Evolutionary conservation across 2,113 vertebrate genomes (phyloP).

Genomic region (Tragelaphus scriptus): DNA sequence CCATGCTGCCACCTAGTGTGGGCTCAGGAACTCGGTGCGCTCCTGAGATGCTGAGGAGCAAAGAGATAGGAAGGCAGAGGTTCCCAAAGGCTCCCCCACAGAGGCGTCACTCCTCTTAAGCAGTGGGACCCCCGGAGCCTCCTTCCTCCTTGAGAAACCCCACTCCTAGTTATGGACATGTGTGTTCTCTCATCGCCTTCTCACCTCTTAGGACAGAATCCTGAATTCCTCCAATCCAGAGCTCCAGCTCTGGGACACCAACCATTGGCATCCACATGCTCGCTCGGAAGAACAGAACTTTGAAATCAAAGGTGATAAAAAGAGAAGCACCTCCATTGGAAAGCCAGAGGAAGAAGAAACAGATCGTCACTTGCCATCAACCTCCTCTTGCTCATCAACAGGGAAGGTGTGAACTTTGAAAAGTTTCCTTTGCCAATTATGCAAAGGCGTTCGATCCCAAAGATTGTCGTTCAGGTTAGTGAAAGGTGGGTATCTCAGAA

Average conservation of each 20-base stretch:
- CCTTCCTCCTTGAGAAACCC: background rate
- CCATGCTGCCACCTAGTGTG: slow-evolving; percentile 80
- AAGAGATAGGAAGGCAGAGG: background rate
- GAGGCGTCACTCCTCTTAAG: accelerated
- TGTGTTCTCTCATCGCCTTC: background rate
- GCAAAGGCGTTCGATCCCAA: background rate
- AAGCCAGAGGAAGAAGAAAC: background rate
- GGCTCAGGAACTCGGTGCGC: background rate
- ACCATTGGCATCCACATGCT: background rate
- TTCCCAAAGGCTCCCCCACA: background rate
- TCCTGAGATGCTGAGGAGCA: background rate
- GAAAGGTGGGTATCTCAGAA: background rate
- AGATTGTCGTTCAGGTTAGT: background rate
- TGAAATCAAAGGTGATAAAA: background rate
- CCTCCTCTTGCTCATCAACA: background rate
- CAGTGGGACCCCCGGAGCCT: accelerated
- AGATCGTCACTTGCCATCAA: background rate
- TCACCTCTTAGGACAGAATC: background rate
- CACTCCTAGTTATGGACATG: background rate
- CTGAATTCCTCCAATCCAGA: background rate
- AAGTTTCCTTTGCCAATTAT: background rate
- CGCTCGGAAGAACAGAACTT: background rate
- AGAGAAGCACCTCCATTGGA: background rate
- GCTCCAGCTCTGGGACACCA: background rate
- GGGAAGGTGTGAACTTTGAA: background rate